These are phyloP conservation scores for Ceratoteleas bidentatus DNA, from an alignment of 1,140 invertebrate genomes.

Conservation along the genomic window DNA sequence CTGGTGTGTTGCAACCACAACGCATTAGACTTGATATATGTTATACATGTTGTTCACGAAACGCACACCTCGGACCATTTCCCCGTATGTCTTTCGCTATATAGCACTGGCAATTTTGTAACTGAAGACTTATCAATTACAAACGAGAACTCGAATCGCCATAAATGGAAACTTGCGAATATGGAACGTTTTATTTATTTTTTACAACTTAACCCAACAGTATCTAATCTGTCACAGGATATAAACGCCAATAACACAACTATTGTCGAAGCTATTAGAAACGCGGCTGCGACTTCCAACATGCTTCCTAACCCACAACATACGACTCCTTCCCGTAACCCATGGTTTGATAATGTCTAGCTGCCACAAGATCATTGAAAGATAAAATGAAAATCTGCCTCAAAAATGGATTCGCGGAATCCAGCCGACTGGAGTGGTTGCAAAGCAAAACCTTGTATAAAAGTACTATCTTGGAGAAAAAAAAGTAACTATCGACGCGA, in stretches of 20 bases:
- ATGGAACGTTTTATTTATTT: no score
- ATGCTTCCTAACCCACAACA: neutral
- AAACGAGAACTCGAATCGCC: neutral
- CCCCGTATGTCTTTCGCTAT: neutral
- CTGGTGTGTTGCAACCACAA: neutral
- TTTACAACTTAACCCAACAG: no score
- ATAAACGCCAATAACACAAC: no score
- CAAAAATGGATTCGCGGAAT: neutral
- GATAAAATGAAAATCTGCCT: neutral
- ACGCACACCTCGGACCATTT: constrained; percentile 1
- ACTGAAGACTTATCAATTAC: neutral
- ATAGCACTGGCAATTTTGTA: neutral
- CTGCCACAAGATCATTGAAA: neutral
- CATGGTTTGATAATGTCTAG: neutral
- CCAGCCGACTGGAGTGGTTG: neutral
- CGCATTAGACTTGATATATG: neutral
- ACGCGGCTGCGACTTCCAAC: no score
- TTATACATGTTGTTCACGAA: neutral
- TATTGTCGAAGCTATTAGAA: no score
- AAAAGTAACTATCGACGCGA: neutral
- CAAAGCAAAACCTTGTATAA: neutral
- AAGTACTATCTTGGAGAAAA: no score
- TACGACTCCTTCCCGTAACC: neutral
- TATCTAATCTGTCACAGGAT: no score
- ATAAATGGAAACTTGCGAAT: neutral